Evolutionary conservation across 2,113 vertebrate genomes (phyloP).

Genomic region (Phaethornis superciliosus): DNA sequence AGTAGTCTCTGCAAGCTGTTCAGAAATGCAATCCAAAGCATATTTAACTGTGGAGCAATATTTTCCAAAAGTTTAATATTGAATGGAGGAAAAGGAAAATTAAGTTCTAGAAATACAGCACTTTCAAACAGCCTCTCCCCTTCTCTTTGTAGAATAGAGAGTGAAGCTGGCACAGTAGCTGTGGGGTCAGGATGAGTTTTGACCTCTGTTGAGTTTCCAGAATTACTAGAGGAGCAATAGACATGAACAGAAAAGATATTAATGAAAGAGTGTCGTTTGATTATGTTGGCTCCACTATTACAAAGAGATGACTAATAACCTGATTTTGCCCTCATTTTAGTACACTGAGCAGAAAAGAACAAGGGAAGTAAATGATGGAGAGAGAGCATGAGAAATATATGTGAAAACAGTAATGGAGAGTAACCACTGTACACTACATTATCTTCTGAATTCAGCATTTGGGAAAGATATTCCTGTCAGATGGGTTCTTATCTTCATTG

Average conservation of each 20-base stretch:
- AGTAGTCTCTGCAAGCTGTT: conserved; percentile 34
- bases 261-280: neutral
- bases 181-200: conserved; percentile 28
- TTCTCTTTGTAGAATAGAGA: neutral
- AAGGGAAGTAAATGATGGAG: neutral
- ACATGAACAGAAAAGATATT: neutral
- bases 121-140: neutral
- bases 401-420: neutral
- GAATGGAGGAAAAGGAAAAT: conserved; percentile 12
- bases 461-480: neutral
- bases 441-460: neutral
- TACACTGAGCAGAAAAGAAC: neutral
- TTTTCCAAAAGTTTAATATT: conserved; percentile 5
- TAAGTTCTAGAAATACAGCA: neutral
- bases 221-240: neutral
- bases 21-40: conserved; percentile 20
- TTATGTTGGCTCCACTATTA: conserved; percentile 8
- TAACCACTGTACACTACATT: neutral
- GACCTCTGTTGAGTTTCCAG: conserved; percentile 24
- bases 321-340: conserved; percentile 3
- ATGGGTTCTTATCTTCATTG: neutral
- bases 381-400: neutral
- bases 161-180: neutral
- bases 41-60: neutral
- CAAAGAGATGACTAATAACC: neutral